Evolutionary conservation across 1,140 invertebrate genomes (phyloP).

Genomic region (Hypsibius dujardini): DNA sequence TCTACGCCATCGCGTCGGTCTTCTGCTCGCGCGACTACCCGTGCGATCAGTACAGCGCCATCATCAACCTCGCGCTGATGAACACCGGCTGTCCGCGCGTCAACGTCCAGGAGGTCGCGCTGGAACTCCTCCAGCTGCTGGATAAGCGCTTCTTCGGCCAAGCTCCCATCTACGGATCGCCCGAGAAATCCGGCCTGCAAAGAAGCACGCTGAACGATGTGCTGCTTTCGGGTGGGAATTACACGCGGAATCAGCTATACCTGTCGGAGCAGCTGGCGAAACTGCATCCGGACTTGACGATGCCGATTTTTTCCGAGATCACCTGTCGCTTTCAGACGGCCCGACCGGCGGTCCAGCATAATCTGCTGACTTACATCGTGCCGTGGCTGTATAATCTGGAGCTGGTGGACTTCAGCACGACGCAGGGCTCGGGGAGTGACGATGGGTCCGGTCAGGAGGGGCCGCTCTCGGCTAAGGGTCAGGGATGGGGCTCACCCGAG

Average conservation of each 20-base stretch:
- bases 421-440: slow-evolving; percentile 44
- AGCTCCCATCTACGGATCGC: slow-evolving; percentile 39
- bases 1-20: slow-evolving; percentile 77
- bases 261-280: slow-evolving; percentile 75
- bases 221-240: slow-evolving; percentile 50
- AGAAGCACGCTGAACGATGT: slow-evolving; percentile 54
- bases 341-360: slow-evolving; percentile 62
- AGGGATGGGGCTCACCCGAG: slow-evolving; percentile 89
- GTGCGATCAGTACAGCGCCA: slow-evolving; percentile 90
- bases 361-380: slow-evolving; percentile 71
- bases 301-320: slow-evolving; percentile 98
- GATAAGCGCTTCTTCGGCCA: slow-evolving; percentile 81
- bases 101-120: slow-evolving; percentile 72
- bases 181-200: slow-evolving; percentile 21
- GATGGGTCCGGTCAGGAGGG: slow-evolving; percentile 25
- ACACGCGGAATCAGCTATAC: slow-evolving; percentile 75
- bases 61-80: slow-evolving; percentile 88
- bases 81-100: slow-evolving; percentile 80
- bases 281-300: slow-evolving; percentile 84
- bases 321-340: slow-evolving; percentile 91
- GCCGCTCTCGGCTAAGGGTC: slow-evolving; percentile 40
- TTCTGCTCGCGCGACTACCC: slow-evolving; percentile 91
- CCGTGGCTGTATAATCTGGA: slow-evolving; percentile 99
- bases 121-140: slow-evolving; percentile 77
- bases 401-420: slow-evolving; percentile 83